Conservation (phyloP, 2,888 invertebrate species). For the Cacoxenus indagator region DNA sequence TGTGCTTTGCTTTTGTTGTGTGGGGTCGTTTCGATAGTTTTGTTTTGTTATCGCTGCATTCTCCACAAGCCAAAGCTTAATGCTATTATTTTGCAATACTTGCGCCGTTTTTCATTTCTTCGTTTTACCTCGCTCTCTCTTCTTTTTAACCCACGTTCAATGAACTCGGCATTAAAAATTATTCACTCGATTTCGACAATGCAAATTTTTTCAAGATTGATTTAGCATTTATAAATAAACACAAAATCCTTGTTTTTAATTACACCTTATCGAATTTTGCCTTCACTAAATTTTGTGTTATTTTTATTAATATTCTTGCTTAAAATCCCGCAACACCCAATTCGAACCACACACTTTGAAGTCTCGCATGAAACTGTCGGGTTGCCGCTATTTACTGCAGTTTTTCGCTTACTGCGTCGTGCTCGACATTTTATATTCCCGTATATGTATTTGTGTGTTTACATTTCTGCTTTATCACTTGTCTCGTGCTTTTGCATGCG, state of each 20-base stretch:
- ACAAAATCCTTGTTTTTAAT: neutral
- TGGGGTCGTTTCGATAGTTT: slow-evolving; percentile 57
- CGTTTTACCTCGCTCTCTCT: slow-evolving; percentile 27
- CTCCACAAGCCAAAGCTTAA: neutral
- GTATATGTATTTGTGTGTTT: slow-evolving; percentile 18
- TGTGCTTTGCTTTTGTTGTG: slow-evolving; percentile 45
- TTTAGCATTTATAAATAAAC: slow-evolving; percentile 33
- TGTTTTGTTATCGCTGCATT: slow-evolving; percentile 26
- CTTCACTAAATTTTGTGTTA: neutral
- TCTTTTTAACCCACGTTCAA: slow-evolving; percentile 44
- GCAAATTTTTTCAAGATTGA: slow-evolving; percentile 35
- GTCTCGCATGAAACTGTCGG: slow-evolving; percentile 52
- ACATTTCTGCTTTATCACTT: slow-evolving; percentile 11
- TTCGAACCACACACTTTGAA: slow-evolving; percentile 36
- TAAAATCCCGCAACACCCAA: neutral
- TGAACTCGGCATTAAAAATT: slow-evolving; percentile 42
- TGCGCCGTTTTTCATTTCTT: neutral
- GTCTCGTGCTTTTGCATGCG: slow-evolving; percentile 14
- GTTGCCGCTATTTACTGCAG: slow-evolving; percentile 43
- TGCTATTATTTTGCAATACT: neutral
- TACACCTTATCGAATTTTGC: slow-evolving; percentile 14
- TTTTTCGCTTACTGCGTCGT: slow-evolving; percentile 41
- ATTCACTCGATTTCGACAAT: slow-evolving; percentile 29
- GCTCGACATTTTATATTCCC: no score
- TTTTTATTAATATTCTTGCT: slow-evolving; percentile 3